These are phyloP conservation scores for Abscondita cerata DNA, from an alignment of 2,888 invertebrate species.

Conservation along the genomic window DNA sequence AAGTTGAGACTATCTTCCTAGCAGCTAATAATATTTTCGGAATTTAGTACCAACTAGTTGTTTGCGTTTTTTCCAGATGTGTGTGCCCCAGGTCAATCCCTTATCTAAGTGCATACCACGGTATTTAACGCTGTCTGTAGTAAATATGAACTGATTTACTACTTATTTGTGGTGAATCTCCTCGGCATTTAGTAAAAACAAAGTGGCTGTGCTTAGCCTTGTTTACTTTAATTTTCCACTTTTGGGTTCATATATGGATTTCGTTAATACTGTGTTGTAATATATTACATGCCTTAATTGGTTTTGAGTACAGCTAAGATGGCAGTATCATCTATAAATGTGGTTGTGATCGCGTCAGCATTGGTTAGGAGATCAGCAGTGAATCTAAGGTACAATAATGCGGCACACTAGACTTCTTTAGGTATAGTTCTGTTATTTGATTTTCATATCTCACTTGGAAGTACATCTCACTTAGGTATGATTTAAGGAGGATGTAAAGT, in stretches of 20 bases:
- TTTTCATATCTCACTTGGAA: constrained; percentile 3
- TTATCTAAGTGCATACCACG: no score
- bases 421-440: neutral
- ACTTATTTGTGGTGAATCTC: neutral
- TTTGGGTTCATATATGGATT: neutral
- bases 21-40: neutral
- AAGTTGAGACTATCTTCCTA: neutral
- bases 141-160: no score
- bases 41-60: neutral
- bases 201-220: constrained; percentile 1
- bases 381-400: neutral
- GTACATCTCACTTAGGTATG: constrained; percentile 10
- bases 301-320: neutral
- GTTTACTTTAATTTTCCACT: constrained; percentile 5
- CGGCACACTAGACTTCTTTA: constrained; percentile 2
- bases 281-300: neutral
- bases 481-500: constrained; percentile 10
- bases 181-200: constrained; percentile 8
- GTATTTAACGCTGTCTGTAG: no score
- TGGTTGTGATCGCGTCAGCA: neutral
- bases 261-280: neutral
- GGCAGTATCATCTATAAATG: neutral
- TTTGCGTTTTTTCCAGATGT: neutral
- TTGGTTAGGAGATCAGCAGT: constrained; percentile 13
- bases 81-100: neutral